These are phyloP conservation scores for Teleogryllus oceanicus DNA, from an alignment of 2,888 invertebrate genomes.

Conservation along the genomic window DNA sequence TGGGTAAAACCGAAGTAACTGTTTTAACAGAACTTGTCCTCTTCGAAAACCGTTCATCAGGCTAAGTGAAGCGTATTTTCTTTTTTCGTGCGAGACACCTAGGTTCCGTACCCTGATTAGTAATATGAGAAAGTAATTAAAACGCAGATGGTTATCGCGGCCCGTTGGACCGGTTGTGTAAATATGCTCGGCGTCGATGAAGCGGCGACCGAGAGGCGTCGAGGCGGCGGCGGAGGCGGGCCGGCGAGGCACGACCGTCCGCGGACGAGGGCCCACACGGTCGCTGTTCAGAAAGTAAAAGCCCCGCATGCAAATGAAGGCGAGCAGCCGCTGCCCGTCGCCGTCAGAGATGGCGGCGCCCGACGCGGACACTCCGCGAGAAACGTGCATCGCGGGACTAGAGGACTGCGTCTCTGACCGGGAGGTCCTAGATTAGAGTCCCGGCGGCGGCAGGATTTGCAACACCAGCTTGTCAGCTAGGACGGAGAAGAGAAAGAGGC, in stretches of 20 bases:
- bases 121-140: slow-evolving; percentile 18
- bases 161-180: neutral
- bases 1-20: no score
- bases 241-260: neutral
- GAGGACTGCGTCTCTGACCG: no score
- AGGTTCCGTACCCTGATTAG: neutral
- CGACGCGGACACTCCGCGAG: neutral
- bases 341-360: neutral
- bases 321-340: neutral
- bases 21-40: neutral
- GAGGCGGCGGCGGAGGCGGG: neutral
- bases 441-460: no score
- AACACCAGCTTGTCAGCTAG: no score
- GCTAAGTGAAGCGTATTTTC: neutral
- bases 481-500: no score
- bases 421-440: no score
- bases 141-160: slow-evolving; percentile 7
- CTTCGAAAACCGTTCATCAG: slow-evolving; percentile 5
- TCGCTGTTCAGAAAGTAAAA: neutral
- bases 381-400: no score
- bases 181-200: neutral
- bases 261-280: neutral
- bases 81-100: neutral
- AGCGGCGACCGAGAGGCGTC: neutral
- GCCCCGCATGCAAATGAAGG: neutral